Conservation (phyloP, 2,888 invertebrate genomes). For the Lomographa bimaculata region DNA sequence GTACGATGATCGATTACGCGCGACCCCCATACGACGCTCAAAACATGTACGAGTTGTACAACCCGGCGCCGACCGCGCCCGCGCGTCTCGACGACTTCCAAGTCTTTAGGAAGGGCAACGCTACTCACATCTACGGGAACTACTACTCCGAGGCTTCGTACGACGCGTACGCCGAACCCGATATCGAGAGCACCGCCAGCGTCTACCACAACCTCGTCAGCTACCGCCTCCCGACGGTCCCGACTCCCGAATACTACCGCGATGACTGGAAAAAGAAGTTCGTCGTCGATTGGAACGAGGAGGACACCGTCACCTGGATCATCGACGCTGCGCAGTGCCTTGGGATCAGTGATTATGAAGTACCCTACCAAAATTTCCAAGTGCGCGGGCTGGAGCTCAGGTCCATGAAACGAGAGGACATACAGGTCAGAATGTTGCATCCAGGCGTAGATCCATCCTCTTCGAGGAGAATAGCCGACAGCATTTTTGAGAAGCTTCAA, state of each 20-base stretch:
- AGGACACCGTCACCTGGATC: slow-evolving; percentile 83
- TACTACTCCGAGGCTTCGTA: slow-evolving; percentile 65
- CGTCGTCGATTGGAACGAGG: slow-evolving; percentile 79
- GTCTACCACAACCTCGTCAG: slow-evolving; percentile 72
- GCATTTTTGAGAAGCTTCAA: slow-evolving; percentile 66
- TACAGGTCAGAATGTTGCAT: slow-evolving; percentile 61
- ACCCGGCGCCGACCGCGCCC: slow-evolving; percentile 63
- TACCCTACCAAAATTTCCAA: slow-evolving; percentile 72
- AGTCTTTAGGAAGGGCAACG: slow-evolving; percentile 72
- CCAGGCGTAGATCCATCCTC: slow-evolving; percentile 55
- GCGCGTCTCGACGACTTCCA: slow-evolving; percentile 76
- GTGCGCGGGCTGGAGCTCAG: slow-evolving; percentile 63
- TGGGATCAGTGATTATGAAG: slow-evolving; percentile 66
- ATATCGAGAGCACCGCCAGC: slow-evolving; percentile 59
- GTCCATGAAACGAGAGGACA: slow-evolving; percentile 63
- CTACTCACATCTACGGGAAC: slow-evolving; percentile 64
- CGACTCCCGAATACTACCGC: slow-evolving; percentile 61
- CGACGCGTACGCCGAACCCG: slow-evolving; percentile 66
- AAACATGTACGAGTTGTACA: slow-evolving; percentile 72
- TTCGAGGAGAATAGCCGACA: slow-evolving; percentile 61
- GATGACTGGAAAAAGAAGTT: slow-evolving; percentile 82
- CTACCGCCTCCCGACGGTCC: no score
- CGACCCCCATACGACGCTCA: slow-evolving; percentile 63
- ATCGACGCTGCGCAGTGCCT: slow-evolving; percentile 61
- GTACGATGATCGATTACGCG: slow-evolving; percentile 73